Base-by-base conservation (phyloP, 2,888 invertebrate genomes). In the Patella ulyssiponensis region DNA sequence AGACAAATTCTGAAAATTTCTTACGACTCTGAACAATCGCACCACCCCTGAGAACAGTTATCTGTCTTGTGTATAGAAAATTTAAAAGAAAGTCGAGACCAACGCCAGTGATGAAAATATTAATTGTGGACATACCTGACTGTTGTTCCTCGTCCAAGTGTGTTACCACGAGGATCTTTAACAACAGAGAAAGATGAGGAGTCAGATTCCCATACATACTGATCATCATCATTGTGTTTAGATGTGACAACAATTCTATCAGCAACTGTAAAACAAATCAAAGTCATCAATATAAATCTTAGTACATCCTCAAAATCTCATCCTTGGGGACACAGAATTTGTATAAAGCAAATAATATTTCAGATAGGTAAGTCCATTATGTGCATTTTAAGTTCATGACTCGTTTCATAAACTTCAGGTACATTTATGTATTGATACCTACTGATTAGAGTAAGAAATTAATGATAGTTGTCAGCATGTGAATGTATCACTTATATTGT, bases 201-300 rank as follows among this genome's bases (percentile, higher is more conserved):
- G 93, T 99, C 98, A 0, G 98, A 98, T 92, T 99, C 98, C 99
- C 99, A 99, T 87, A 99, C 95, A 93, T 98, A 95, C 92, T 99
- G 99, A 82, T 94, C 94, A 83, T 92, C 92, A 86, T 95, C 95
- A 92, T 98, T 98, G 92, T 97, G 95, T 92, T 99, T 99, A 15
- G 98, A 96, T 1, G 96, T 97, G 1, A 99, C 99, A 73, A 98
- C 95, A 71, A 99, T 98, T 88, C 95, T 95, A 92, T 99, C 98
- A 52, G 99, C 98, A 78, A 99, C 98, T 91, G 83, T 9, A 83
- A 81, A 58, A 76, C 11, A 81, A 23, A 14, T 58, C 4, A 56
- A 58, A 51, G 17, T 72, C 72, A 72, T 12, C 14, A 72, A 9
- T 64, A 58, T 58, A 20, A n/a, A n/a, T 33, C 33, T 33, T 44